phyloP scores from a whole-genome alignment of 2,113 vertebrate species.

The Coturnix japonica region DNA sequence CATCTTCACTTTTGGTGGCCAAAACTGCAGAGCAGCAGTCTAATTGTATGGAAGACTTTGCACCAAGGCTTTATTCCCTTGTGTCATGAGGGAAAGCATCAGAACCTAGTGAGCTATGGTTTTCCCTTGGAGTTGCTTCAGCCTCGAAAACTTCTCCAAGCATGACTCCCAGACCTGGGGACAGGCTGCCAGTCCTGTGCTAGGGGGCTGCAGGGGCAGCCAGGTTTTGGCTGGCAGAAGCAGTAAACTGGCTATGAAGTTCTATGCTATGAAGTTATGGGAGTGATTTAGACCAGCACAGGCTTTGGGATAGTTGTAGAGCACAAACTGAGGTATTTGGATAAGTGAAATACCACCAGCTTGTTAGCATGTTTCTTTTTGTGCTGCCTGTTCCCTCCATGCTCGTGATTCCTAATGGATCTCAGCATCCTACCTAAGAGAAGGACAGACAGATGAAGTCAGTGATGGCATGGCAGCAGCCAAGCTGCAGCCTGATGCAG shows the following conservation, averaged over 20 bases:
- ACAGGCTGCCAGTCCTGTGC: neutral
- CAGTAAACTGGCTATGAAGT: rapidly evolving
- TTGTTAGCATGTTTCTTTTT: neutral
- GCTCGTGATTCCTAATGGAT: neutral
- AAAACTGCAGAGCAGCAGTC: neutral
- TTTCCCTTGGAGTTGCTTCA: neutral
- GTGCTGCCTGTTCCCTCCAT: neutral
- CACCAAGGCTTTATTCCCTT: neutral
- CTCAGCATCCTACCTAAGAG: neutral
- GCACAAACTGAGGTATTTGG: neutral
- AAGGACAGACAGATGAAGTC: neutral
- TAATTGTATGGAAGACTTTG: neutral
- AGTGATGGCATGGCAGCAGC: rapidly evolving
- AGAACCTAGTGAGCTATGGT: neutral
- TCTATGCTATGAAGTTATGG: neutral
- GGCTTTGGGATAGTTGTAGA: neutral
- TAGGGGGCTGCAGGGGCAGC: neutral
- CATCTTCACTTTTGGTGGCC: neutral
- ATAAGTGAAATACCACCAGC: neutral
- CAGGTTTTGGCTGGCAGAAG: neutral
- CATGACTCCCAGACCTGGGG: neutral
- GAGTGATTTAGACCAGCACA: neutral
- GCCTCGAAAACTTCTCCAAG: neutral
- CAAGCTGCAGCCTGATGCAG: rapidly evolving
- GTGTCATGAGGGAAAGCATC: neutral